These are phyloP conservation scores for Lordiphosa mommai DNA, from an alignment of 1,140 invertebrate species.

Conservation along the genomic window DNA sequence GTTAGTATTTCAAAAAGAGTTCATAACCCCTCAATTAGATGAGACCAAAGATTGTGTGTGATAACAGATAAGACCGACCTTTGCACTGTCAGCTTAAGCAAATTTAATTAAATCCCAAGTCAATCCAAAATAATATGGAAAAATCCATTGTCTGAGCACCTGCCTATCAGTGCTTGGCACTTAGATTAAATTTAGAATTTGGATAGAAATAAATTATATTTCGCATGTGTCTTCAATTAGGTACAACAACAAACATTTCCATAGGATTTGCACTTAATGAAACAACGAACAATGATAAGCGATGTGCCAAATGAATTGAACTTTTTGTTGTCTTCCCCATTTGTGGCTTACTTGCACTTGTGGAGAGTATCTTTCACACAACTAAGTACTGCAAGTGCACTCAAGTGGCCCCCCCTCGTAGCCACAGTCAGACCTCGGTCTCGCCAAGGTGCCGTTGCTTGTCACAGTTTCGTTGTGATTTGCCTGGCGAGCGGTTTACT, in stretches of 20 bases:
- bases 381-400: neutral
- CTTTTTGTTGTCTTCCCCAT: slow-evolving; percentile 34
- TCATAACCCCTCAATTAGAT: slow-evolving; percentile 26
- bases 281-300: slow-evolving; percentile 39
- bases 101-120: slow-evolving; percentile 31
- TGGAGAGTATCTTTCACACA: neutral
- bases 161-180: slow-evolving; percentile 7
- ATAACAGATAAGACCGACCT: neutral
- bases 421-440: slow-evolving; percentile 10
- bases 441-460: slow-evolving; percentile 25
- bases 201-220: slow-evolving; percentile 1
- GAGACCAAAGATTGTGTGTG: neutral
- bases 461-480: slow-evolving; percentile 51
- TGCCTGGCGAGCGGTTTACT: slow-evolving; percentile 33
- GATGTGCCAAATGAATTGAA: slow-evolving; percentile 35
- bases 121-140: slow-evolving; percentile 14
- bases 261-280: too few species aligned
- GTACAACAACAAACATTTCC: slow-evolving; percentile 3
- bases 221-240: slow-evolving; percentile 12
- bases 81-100: slow-evolving; percentile 6
- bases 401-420: neutral
- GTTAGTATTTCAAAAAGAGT: slow-evolving; percentile 33
- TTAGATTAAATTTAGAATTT: slow-evolving; percentile 14
- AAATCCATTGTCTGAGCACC: slow-evolving; percentile 12
- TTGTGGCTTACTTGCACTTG: slow-evolving; percentile 1